phyloP scores from a whole-genome alignment of 2,888 invertebrate genomes.

The Coecobrya sp. region DNA sequence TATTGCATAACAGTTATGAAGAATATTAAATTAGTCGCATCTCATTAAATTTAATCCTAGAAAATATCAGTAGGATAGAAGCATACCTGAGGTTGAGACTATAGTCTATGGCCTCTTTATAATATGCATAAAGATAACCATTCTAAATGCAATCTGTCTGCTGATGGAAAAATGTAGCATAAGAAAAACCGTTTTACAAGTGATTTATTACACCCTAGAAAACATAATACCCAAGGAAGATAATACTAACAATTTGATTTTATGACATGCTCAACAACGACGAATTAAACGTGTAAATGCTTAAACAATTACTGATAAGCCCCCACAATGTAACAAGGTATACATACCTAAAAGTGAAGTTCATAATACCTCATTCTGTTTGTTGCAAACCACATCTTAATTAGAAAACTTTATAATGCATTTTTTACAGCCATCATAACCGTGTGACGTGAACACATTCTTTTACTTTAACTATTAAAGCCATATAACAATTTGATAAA shows the following conservation, averaged over 20 bases:
- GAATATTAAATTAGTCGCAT: too few relatives aligned
- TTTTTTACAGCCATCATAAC: neutral
- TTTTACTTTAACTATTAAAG: neutral
- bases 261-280: neutral
- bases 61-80: too few relatives aligned
- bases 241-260: neutral
- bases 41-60: too few relatives aligned
- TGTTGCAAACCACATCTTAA: conserved; percentile 46
- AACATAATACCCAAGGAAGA: neutral
- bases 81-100: too few relatives aligned
- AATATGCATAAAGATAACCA: too few relatives aligned
- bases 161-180: neutral
- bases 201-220: neutral
- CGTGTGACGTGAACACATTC: neutral
- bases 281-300: neutral
- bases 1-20: too few relatives aligned
- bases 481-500: neutral
- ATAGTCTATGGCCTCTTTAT: too few relatives aligned
- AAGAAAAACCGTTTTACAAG: neutral
- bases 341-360: neutral
- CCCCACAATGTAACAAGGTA: neutral
- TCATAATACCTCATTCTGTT: neutral
- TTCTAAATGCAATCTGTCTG: neutral
- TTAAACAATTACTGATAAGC: neutral
- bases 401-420: conserved; percentile 6